Evolutionary conservation across 2,113 vertebrate genomes (phyloP), one percentile per base, ranked within the genome.

Genomic region (Pygoscelis adeliae): DNA sequence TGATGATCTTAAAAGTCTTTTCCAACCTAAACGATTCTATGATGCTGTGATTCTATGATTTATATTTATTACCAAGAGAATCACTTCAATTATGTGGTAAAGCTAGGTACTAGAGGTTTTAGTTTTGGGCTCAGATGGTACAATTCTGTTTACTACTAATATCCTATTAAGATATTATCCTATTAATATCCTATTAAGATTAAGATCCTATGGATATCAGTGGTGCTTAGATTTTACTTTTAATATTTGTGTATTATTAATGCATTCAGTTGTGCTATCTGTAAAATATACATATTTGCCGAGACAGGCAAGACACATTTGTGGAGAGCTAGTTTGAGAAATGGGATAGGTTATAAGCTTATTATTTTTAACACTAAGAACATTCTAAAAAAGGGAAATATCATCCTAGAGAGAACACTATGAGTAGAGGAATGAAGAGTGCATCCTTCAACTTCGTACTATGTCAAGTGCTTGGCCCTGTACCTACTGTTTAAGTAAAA

Each of bases 391-490:
- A 58, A 38, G 4, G 7, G 26, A 83, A 12, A 32, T 29, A 70
- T 47, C 13, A 58, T 8, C 26, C 15, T 29, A 56, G 12, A 55
- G 10, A 83, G 7, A 92, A 2, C 18, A 56, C 2, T 50, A 5
- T 65, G 23, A 44, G 52, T 22, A 26, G 5, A n/a, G 12, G 7
- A 70, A 84, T 49, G 30, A 23, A 38, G 29, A 59, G 11, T 34
- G 1, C 8, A 47, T 63, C 15, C 30, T 47, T 91, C 29, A 78
- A 2, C 19, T 67, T 73, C 5, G 4, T 49, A 61, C 15, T 72
- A 9, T 2, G 0, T 25, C 0, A 1, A 66, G 34, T n/a, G 11
- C 15, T 65, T 78, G 30, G 29, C 11, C 10, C 11, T 62, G 7
- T 44, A 62, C 7, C 8, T 38, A 11, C 9, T 23, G 4, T 76